Evolutionary conservation across 2,113 vertebrate species (phyloP), one percentile per base, ranked within the genome.

Genomic region (Capreolus pygargus): DNA sequence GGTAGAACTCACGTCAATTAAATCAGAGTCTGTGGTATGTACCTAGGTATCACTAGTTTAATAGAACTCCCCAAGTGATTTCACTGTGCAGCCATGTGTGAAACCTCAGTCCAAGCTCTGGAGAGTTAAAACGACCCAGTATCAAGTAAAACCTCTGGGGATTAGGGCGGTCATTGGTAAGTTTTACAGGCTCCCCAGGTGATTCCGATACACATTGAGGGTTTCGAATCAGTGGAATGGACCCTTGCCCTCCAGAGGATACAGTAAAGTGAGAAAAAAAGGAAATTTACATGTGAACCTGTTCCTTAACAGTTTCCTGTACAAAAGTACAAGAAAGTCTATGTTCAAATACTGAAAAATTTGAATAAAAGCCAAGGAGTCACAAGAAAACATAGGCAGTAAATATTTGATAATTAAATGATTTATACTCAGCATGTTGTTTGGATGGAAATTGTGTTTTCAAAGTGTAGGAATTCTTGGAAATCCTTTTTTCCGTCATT

Each of bases 391-490:
- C n/a, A 8, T 47, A 88, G 82, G 7, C 54, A 55, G 39, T 79
- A 81, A 85, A 47, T 82, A 91, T 93, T 94, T 96, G 78, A 86
- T 64, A 67, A 70, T 86, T 81, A 86, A 58, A 93, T 89, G 52
- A 67, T 58, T 86, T 61, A 7, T 60, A 47, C 17, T 91, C 93
- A 84, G 23, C 64, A 36, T 60, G 7, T 82, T 83, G 43, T 95
- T 96, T 30, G 33, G 16, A 74, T 39, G n/a, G 16, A 86, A n/a
- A 64, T 60, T 95, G 7, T 94, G 47, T 84, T 91, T 70, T 50
- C 55, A 27, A 87, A 78, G 45, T 89, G 4, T 76, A 92, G 33
- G 13, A 28, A 86, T 94, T 92, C 64, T 96, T 95, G 5, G 78
- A 84, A 86, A 90, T 84, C 13, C 39, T 94, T 91, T 83, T 52